phyloP scores from a whole-genome alignment of 2,888 invertebrate genomes.

The Peribatodes rhomboidaria region DNA sequence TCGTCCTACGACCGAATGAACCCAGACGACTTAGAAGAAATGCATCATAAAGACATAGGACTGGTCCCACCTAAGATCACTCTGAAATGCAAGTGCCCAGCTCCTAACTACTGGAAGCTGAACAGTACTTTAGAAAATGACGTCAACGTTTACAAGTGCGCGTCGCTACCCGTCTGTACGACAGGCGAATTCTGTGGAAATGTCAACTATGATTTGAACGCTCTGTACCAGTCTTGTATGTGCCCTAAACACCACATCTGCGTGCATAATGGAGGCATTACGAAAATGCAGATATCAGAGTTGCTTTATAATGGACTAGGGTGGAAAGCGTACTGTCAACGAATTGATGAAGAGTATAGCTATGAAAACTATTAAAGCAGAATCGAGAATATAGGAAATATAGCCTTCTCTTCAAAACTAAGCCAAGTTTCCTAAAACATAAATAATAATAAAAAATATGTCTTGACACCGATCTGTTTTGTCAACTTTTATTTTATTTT shows the following conservation, averaged over 20 bases:
- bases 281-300: slow-evolving; percentile 79
- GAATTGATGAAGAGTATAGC: slow-evolving; percentile 62
- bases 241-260: slow-evolving; percentile 88
- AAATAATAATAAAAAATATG: no score
- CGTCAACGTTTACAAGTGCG: slow-evolving; percentile 74
- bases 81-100: slow-evolving; percentile 81
- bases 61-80: slow-evolving; percentile 75
- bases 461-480: no score
- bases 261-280: slow-evolving; percentile 80
- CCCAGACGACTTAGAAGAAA: slow-evolving; percentile 73
- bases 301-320: slow-evolving; percentile 85
- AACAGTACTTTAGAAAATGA: slow-evolving; percentile 55
- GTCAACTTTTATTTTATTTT: no score
- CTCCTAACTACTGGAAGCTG: slow-evolving; percentile 83
- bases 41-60: slow-evolving; percentile 73
- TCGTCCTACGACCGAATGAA: slow-evolving; percentile 66
- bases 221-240: slow-evolving; percentile 88
- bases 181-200: slow-evolving; percentile 88
- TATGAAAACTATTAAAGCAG: slow-evolving; percentile 64
- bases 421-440: no score
- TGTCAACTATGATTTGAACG: slow-evolving; percentile 85
- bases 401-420: slow-evolving; percentile 4
- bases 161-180: slow-evolving; percentile 82
- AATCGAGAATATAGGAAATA: slow-evolving; percentile 21
- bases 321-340: slow-evolving; percentile 85